These are phyloP conservation scores for Xestia ashworthii DNA, from an alignment of 2,888 invertebrate genomes.

Conservation along the genomic window DNA sequence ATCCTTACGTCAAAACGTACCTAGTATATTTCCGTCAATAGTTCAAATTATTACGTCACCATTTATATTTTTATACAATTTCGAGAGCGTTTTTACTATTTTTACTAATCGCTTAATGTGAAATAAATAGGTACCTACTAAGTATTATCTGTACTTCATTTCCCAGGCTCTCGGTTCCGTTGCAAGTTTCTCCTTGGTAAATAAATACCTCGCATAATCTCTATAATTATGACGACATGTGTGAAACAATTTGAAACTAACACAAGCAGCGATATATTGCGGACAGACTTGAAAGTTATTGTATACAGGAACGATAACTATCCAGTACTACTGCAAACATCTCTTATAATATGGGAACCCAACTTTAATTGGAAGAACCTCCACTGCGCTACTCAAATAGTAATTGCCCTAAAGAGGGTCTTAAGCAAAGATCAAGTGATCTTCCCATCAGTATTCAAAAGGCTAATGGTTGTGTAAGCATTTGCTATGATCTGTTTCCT, in stretches of 20 bases:
- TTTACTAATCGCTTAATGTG: not conserved
- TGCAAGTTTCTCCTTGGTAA: not conserved
- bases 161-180: not conserved
- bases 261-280: not conserved
- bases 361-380: slow-evolving; percentile 44
- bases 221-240: slow-evolving; percentile 3
- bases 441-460: slow-evolving; percentile 53
- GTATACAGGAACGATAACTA: not conserved
- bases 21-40: not conserved
- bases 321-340: not conserved
- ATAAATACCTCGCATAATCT: not conserved
- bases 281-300: not conserved
- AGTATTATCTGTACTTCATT: not conserved
- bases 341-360: not conserved
- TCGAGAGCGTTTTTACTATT: not conserved
- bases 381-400: slow-evolving; percentile 9
- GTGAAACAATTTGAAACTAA: slow-evolving; percentile 19
- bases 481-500: slow-evolving; percentile 11
- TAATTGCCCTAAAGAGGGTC: slow-evolving; percentile 16
- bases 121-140: not conserved
- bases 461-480: slow-evolving; percentile 30
- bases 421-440: slow-evolving; percentile 31
- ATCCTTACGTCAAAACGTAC: not conserved
- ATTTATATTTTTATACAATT: not conserved
- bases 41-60: not conserved